Evolutionary conservation across 1,140 invertebrate genomes (phyloP).

Genomic region (Drosophila paulistorum): DNA sequence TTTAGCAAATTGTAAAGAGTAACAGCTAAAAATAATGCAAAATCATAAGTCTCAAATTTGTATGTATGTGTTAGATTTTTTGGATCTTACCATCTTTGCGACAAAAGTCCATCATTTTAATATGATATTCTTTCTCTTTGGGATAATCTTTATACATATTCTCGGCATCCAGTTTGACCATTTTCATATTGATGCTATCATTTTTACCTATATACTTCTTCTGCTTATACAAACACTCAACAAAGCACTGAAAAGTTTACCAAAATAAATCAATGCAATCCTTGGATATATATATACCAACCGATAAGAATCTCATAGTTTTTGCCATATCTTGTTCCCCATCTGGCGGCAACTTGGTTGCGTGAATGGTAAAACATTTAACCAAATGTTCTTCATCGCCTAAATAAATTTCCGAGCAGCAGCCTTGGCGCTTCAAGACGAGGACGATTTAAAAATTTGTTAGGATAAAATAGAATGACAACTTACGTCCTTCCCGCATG

Average conservation of each 20-base stretch:
- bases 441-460: no score
- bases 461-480: no score
- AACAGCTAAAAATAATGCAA: constrained; percentile 22
- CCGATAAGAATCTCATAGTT: constrained; percentile 56
- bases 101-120: constrained; percentile 54
- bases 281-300: constrained; percentile 15
- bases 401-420: constrained; percentile 53
- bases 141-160: constrained; percentile 41
- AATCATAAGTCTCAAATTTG: not conserved
- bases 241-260: constrained; percentile 49
- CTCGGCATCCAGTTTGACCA: constrained; percentile 64
- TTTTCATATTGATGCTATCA: constrained; percentile 71
- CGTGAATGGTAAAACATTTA: constrained; percentile 60
- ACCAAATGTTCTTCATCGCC: constrained; percentile 37
- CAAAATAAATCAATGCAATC: not conserved
- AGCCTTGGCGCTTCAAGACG: constrained; percentile 39
- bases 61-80: not conserved
- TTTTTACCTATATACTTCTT: constrained; percentile 65
- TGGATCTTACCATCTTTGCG: constrained; percentile 49
- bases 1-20: constrained; percentile 42
- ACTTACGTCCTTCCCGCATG: constrained; percentile 47
- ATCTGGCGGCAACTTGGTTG: constrained; percentile 39
- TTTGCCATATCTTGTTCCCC: constrained; percentile 40
- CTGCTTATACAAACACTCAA: constrained; percentile 69
- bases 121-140: constrained; percentile 62